These are phyloP conservation scores for Nannoperca obscura DNA, from an alignment of 2,797 vertebrate species.

Conservation along the genomic window DNA sequence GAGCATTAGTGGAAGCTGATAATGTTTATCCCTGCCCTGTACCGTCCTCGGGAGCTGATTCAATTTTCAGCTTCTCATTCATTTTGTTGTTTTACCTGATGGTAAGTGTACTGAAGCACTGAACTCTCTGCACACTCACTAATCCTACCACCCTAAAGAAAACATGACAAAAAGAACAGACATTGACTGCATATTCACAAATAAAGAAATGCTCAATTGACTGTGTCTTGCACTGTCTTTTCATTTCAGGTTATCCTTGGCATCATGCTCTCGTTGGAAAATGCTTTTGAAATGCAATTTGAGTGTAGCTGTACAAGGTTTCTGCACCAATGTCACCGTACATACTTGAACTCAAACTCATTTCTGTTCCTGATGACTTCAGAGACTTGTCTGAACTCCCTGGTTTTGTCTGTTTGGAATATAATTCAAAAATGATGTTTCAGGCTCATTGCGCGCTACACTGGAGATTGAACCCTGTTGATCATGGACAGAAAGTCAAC, in stretches of 20 bases:
- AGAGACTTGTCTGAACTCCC: constrained; percentile 60
- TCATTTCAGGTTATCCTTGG: constrained; percentile 28
- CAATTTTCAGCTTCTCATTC: constrained; percentile 33
- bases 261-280: constrained; percentile 34
- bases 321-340: constrained; percentile 41
- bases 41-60: constrained; percentile 4
- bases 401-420: constrained; percentile 57
- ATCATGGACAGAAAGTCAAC: constrained; percentile 51
- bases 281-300: constrained; percentile 58
- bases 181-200: constrained; percentile 10
- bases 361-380: constrained; percentile 66
- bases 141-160: constrained; percentile 6
- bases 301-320: constrained; percentile 42
- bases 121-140: constrained; percentile 19
- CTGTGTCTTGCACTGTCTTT: constrained; percentile 14
- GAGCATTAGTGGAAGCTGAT: constrained; percentile 4
- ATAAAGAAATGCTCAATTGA: constrained; percentile 14
- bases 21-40: constrained; percentile 1
- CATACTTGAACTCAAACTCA: constrained; percentile 54
- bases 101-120: constrained; percentile 26
- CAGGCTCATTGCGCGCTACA: background rate
- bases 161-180: constrained; percentile 20
- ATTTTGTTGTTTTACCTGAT: constrained; percentile 34
- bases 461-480: constrained; percentile 39
- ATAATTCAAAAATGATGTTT: constrained; percentile 54